Evolutionary conservation across 2,888 invertebrate species (phyloP).

Genomic region (Sphaerophoria rueppellii): DNA sequence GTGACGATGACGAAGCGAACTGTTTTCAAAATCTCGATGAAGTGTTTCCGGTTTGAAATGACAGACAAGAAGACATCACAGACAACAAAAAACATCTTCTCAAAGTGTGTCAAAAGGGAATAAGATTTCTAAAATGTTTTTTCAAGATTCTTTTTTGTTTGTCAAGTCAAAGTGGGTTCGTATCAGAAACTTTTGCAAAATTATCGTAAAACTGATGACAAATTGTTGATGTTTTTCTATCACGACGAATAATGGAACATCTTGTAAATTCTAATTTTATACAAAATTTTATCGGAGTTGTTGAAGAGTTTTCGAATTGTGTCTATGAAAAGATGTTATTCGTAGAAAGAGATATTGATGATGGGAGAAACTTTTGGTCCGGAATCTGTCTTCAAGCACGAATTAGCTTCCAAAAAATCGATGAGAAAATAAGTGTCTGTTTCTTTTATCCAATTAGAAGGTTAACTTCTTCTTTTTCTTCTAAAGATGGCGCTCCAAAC

Average conservation of each 20-base stretch:
- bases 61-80: background rate
- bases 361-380: no score
- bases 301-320: no score
- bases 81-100: constrained; percentile 11
- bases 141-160: background rate
- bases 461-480: no score
- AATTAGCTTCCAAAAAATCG: no score
- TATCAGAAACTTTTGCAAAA: constrained; percentile 8
- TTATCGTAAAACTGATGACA: constrained; percentile 33
- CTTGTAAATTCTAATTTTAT: background rate
- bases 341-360: no score
- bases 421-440: no score
- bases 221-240: constrained; percentile 25
- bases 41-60: constrained; percentile 14
- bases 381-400: no score
- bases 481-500: no score
- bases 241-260: background rate
- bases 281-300: background rate
- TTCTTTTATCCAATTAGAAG: no score
- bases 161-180: no score
- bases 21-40: constrained; percentile 7
- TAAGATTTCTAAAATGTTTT: constrained; percentile 3
- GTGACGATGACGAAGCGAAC: background rate
- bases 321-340: no score
- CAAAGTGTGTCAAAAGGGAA: constrained; percentile 26